Percentiles rank a stretch among this genome's conserved stretches.
Conservation (phyloP, 2,797 vertebrate species). For the Rhyacichthys aspro region DNA sequence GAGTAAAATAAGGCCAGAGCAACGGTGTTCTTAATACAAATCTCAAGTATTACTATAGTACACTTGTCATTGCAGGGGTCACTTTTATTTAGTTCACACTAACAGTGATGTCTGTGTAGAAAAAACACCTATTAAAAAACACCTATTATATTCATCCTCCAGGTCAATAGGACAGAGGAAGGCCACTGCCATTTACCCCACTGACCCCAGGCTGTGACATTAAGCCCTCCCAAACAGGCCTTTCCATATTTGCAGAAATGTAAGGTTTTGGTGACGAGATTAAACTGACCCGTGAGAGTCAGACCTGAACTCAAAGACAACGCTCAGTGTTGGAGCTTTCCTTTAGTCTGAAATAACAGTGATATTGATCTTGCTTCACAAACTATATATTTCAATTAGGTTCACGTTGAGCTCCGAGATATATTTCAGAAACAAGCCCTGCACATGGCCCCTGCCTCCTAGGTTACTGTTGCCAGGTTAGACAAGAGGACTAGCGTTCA, state of each 20-base stretch:
- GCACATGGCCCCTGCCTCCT: too few species aligned
- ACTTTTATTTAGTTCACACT: not conserved
- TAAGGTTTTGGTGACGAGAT: slow-evolving; percentile 24
- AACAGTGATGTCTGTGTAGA: slow-evolving; percentile 3
- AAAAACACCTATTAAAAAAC: not conserved
- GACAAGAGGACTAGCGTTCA: too few species aligned
- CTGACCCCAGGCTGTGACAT: slow-evolving; percentile 11
- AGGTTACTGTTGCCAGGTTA: not conserved
- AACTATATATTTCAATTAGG: slow-evolving; percentile 43
- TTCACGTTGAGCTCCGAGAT: slow-evolving; percentile 25
- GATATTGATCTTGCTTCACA: slow-evolving; percentile 48
- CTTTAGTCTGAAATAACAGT: slow-evolving; percentile 33
- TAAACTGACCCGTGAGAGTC: slow-evolving; percentile 18
- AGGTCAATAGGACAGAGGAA: slow-evolving; percentile 29
- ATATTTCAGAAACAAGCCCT: slow-evolving; percentile 12
- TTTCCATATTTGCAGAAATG: slow-evolving; percentile 7
- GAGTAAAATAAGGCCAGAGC: too few species aligned
- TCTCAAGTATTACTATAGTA: too few species aligned
- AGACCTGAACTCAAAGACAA: slow-evolving; percentile 15
- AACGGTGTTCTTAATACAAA: too few species aligned
- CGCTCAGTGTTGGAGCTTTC: slow-evolving; percentile 36
- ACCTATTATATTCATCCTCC: not conserved
- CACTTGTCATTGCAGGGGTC: not conserved
- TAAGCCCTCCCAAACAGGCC: not conserved
- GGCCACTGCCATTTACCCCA: slow-evolving; percentile 14